phyloP scores from a whole-genome alignment of 2,797 vertebrate genomes.

The Enteromius mattozi region DNA sequence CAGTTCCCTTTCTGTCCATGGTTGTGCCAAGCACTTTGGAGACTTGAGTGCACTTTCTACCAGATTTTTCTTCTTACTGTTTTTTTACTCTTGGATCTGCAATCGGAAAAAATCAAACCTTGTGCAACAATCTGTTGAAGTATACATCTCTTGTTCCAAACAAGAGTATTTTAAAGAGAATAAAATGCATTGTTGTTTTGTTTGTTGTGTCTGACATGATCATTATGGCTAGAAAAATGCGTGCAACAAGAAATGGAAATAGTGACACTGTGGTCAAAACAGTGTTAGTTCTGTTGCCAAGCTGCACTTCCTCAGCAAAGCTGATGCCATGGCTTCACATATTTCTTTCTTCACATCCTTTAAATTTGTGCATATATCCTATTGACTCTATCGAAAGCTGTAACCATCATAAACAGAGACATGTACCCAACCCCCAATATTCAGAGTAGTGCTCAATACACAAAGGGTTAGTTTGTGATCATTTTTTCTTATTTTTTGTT shows the following conservation, averaged over 20 bases:
- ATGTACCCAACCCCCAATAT: neutral
- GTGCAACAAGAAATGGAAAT: neutral
- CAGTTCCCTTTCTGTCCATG: constrained; percentile 82
- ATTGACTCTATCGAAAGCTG: neutral
- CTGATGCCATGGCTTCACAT: neutral
- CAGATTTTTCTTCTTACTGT: neutral
- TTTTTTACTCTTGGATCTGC: neutral
- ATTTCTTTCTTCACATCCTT: neutral
- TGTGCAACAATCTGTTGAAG: neutral
- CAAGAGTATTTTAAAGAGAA: constrained; percentile 23
- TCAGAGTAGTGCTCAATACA: neutral
- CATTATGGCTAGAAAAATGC: neutral
- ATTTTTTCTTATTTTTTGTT: neutral
- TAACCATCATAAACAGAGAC: neutral
- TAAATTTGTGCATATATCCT: neutral
- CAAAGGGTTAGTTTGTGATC: neutral
- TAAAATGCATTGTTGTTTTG: constrained; percentile 15
- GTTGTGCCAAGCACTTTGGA: constrained; percentile 87
- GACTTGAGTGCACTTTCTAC: constrained; percentile 73
- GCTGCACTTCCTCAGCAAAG: neutral
- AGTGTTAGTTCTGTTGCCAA: neutral
- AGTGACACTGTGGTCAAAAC: neutral
- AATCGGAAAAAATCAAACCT: neutral
- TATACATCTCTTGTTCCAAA: neutral
- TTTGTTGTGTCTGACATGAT: neutral